Conservation (phyloP, 2,888 invertebrate genomes). For the Bhutanitis thaidina region DNA sequence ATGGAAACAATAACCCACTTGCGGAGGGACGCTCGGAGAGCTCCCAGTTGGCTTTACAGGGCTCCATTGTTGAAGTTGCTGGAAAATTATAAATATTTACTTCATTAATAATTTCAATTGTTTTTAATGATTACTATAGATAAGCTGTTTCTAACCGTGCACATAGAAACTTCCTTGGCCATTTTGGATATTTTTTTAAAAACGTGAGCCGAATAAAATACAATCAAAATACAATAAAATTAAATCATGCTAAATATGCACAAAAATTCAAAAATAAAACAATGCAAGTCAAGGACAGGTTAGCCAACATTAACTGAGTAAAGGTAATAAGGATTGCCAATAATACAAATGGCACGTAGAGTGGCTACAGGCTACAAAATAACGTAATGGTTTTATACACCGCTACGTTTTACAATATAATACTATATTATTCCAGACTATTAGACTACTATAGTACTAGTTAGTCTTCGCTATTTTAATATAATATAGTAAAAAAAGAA, state of each 20-base stretch:
- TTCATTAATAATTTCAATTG: slow-evolving; percentile 1
- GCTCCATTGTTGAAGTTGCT: slow-evolving; percentile 91
- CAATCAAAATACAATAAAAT: slow-evolving; percentile 30
- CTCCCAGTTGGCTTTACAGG: slow-evolving; percentile 83
- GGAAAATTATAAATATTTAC: slow-evolving; percentile 18
- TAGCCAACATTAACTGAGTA: slow-evolving; percentile 1
- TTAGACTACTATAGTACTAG: too few species aligned
- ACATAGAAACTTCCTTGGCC: slow-evolving; percentile 74
- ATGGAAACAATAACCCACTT: slow-evolving; percentile 85
- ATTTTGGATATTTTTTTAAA: slow-evolving; percentile 40
- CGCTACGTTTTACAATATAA: too few species aligned
- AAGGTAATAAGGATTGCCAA: too few species aligned
- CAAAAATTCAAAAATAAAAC: slow-evolving; percentile 22
- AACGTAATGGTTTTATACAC: too few species aligned
- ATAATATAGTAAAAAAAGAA: too few species aligned
- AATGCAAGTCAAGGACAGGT: not conserved
- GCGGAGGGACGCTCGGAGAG: slow-evolving; percentile 81
- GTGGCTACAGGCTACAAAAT: too few species aligned
- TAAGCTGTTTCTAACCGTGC: slow-evolving; percentile 51
- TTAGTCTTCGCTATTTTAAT: too few species aligned
- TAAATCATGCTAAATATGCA: not conserved
- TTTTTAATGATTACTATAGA: not conserved
- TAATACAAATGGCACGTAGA: too few species aligned
- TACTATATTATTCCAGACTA: too few species aligned
- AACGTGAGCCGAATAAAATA: slow-evolving; percentile 22